A percentile compares a stretch with the other conserved stretches of the same genome.
These are phyloP conservation scores for Xenopus petersii DNA, from an alignment of 2,797 vertebrate species.

Conservation along the genomic window DNA sequence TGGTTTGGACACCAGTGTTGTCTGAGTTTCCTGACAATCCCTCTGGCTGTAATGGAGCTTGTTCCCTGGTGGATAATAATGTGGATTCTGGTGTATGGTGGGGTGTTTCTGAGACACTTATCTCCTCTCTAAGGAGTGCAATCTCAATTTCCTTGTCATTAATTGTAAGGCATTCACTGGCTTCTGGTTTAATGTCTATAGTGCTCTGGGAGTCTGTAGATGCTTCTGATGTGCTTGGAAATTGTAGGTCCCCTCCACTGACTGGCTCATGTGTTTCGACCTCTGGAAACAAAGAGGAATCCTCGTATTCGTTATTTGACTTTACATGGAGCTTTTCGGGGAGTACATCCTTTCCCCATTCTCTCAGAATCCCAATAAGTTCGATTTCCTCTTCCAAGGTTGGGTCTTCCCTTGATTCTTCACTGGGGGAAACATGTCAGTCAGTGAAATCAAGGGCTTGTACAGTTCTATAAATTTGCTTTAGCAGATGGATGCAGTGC, in stretches of 20 bases:
- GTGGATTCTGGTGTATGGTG: conserved; percentile 8
- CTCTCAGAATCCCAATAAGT: conserved; percentile 35
- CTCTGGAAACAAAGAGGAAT: background rate
- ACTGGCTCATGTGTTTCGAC: background rate
- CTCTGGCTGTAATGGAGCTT: background rate
- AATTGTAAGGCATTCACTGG: background rate
- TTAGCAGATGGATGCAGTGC: background rate
- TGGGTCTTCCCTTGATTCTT: background rate
- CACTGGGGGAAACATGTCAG: conserved; percentile 9
- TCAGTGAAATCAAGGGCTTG: conserved; percentile 14
- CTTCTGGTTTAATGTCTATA: background rate
- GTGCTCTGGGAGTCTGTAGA: background rate
- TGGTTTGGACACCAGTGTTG: conserved; percentile 8
- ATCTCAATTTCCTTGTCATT: background rate
- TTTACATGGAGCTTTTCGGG: conserved; percentile 14
- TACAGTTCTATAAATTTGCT: background rate
- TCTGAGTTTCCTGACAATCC: conserved; percentile 5
- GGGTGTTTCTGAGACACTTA: too few relatives aligned
- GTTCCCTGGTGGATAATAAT: conserved; percentile 9
- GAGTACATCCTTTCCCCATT: conserved; percentile 38
- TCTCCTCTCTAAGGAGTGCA: background rate
- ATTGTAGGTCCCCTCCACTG: background rate
- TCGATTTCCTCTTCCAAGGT: conserved; percentile 25
- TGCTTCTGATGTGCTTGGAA: background rate
- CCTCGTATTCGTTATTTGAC: background rate